Percentiles rank a stretch among this genome's conserved stretches.
Conservation (phyloP, 2,113 vertebrate species). For the Dermatemys mawii region DNA sequence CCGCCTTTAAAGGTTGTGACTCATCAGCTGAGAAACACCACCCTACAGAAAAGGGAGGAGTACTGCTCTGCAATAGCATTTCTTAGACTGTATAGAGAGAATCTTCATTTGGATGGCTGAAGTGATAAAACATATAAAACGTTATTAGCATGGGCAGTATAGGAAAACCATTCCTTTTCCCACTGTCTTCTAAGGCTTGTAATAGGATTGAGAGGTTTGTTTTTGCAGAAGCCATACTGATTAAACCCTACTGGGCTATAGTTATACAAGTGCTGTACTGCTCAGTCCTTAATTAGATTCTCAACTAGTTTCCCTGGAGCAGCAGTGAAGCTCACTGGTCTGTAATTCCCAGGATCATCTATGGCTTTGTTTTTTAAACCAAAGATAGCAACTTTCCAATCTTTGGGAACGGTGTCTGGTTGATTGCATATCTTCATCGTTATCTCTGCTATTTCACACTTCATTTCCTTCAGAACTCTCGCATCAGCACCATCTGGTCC, state of each 20-base stretch:
- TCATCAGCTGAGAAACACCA: background rate
- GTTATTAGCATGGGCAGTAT: background rate
- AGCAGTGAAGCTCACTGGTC: slow-evolving; percentile 20
- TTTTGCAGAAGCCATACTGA: background rate
- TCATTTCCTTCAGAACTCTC: slow-evolving; percentile 71
- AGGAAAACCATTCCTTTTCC: background rate
- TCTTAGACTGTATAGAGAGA: background rate
- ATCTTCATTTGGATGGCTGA: background rate
- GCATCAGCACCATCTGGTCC: slow-evolving; percentile 74
- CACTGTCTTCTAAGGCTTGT: slow-evolving; percentile 33
- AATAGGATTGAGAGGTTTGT: background rate
- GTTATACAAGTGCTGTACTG: slow-evolving; percentile 1
- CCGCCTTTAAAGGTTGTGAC: background rate
- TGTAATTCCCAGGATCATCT: slow-evolving; percentile 28
- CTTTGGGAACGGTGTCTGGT: slow-evolving; percentile 54
- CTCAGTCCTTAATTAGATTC: slow-evolving; percentile 51
- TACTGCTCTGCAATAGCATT: background rate
- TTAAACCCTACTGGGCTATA: background rate
- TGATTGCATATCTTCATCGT: slow-evolving; percentile 46
- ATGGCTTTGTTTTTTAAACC: slow-evolving; percentile 6
- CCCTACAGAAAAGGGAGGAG: slow-evolving; percentile 8
- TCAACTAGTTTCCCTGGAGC: background rate
- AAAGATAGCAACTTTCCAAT: slow-evolving; percentile 38
- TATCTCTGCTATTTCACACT: slow-evolving; percentile 69
- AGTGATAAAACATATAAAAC: slow-evolving; percentile 26